A percentile compares a stretch with the other conserved stretches of the same genome.
Conservation (phyloP, 2,888 invertebrate genomes). For the Oscheius sp. region DNA sequence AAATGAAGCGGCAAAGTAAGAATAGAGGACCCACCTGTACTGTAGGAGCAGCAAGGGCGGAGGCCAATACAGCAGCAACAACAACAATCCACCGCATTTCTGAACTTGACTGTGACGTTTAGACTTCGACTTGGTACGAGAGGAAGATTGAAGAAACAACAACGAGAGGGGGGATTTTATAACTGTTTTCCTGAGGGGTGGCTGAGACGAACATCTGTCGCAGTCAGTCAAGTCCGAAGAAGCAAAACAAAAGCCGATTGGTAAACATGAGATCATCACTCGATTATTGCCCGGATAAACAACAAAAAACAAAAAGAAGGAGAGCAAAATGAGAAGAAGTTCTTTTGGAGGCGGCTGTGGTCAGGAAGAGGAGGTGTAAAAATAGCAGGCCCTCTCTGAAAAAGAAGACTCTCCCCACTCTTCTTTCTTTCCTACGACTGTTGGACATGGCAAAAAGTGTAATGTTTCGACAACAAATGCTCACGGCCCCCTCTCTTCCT, state of each 20-base stretch:
- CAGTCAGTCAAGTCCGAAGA: not conserved
- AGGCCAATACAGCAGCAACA: not conserved
- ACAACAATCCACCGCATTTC: slow-evolving; percentile 20
- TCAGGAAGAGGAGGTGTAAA: slow-evolving; percentile 13
- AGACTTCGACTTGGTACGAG: not conserved
- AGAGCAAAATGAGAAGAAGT: not conserved
- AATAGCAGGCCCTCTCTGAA: not conserved
- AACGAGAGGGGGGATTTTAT: not conserved
- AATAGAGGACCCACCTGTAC: not conserved
- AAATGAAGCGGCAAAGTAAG: no score
- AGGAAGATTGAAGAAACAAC: not conserved
- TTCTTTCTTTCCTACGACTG: slow-evolving; percentile 5
- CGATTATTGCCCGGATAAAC: not conserved
- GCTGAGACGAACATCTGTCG: slow-evolving; percentile 14
- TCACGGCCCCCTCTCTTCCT: slow-evolving; percentile 24
- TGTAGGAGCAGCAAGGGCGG: slow-evolving; percentile 5
- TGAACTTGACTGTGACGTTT: slow-evolving; percentile 9
- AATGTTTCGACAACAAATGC: slow-evolving; percentile 39
- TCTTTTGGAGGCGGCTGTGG: not conserved
- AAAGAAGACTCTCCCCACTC: slow-evolving; percentile 13
- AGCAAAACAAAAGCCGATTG: slow-evolving; percentile 11
- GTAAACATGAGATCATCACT: slow-evolving; percentile 16
- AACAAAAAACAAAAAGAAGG: not conserved
- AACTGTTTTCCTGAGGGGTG: not conserved
- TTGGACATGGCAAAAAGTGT: slow-evolving; percentile 37